Evolutionary conservation across 1,140 invertebrate genomes (phyloP), one percentile per base, ranked within the genome.

Genomic region (Euwallacea fornicatus): DNA sequence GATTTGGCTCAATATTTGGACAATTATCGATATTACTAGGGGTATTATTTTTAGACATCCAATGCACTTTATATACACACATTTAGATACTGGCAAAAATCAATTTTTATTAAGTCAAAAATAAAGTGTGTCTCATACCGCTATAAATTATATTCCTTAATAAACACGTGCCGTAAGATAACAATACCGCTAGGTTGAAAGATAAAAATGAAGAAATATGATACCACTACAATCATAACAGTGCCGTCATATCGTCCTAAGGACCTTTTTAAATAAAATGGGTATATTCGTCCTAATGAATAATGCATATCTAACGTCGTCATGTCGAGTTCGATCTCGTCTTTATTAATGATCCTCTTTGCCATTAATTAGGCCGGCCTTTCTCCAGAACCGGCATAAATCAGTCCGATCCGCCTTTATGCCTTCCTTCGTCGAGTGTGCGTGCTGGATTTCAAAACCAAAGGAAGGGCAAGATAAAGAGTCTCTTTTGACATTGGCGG

Each of bases 391-490:
- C 63, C 42, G 64, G 44, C 70, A 67, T 72, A 72, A 72, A 64
- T 72, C 70, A 72, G 65, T 61, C 65, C 42, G 63, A 72, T 72
- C 70, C 70, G 70, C 63, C 65, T 72, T 72, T 72, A 66, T 64
- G 65, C 61, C 41, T 64, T 72, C 33, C 55, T 66, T 67, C 63
- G 70, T 66, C 70, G 70, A 61, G 58, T 70, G 69, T 64, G 62
- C 69, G 69, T 70, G 69, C 61, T 64, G 33, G 69, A 70, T 58
- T 70, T 65, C 54, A 11, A 55, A 59, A 64, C 61, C 61, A 70
- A 70, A 64, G 53, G 67, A 42, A 62, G 42, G 50, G 44, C 56
- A 55, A 62, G 67, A 69, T 62, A 62, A 61, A 62, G 41, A 44
- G 66, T 8, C 10, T 58, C 43, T 46, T 68, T 15, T 59, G 66